phyloP scores from a whole-genome alignment of 2,797 vertebrate genomes.

The Lophius americanus region DNA sequence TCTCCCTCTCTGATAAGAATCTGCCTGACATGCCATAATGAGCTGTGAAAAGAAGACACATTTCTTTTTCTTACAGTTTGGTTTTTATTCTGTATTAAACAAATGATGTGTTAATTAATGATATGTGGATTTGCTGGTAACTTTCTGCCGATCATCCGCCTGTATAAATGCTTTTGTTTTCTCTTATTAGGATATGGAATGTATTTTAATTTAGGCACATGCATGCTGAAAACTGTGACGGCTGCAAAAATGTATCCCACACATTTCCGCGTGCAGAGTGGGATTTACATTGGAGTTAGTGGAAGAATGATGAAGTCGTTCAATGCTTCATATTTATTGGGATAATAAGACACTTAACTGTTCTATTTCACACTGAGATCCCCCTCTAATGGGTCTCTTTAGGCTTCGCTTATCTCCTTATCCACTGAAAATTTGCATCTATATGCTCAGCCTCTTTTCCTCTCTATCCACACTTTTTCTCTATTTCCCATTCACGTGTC shows the following conservation, averaged over 20 bases:
- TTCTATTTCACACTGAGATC: constrained; percentile 50
- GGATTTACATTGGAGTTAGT: constrained; percentile 24
- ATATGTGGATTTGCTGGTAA: neutral
- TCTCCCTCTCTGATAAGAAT: neutral
- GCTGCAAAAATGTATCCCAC: constrained; percentile 11
- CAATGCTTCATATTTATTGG: constrained; percentile 41
- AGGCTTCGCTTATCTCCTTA: constrained; percentile 48
- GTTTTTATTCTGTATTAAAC: neutral
- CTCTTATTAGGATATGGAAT: neutral
- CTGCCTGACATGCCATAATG: neutral
- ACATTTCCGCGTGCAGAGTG: constrained; percentile 6
- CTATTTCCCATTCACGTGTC: constrained; percentile 26
- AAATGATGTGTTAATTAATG: neutral
- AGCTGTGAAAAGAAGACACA: neutral
- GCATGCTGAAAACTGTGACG: neutral
- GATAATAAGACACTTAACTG: constrained; percentile 54
- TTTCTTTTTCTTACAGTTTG: too few species aligned
- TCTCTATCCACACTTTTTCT: constrained; percentile 12
- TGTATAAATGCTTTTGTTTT: neutral
- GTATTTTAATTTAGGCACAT: neutral
- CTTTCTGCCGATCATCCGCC: too few species aligned
- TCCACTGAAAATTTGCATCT: constrained; percentile 52
- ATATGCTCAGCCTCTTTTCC: constrained; percentile 53
- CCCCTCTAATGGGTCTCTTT: constrained; percentile 50
- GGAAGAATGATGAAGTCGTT: constrained; percentile 45